phyloP scores from a whole-genome alignment of 2,888 invertebrate species.

The Polydrusus cervinus region DNA sequence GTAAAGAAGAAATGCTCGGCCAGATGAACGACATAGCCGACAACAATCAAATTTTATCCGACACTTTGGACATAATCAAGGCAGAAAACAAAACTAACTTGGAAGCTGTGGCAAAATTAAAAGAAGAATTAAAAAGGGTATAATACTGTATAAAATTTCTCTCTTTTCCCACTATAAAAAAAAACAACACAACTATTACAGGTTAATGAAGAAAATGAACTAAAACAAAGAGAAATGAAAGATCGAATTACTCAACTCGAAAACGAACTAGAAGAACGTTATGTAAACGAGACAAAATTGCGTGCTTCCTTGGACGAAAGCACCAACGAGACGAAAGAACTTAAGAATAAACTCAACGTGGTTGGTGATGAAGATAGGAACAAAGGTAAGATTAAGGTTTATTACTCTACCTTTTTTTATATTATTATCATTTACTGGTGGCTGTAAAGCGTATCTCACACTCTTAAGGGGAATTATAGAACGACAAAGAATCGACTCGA shows the following conservation, averaged over 20 bases:
- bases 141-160: background rate
- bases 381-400: no score
- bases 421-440: no score
- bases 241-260: slow-evolving; percentile 16
- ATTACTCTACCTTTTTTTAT: no score
- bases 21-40: slow-evolving; percentile 36
- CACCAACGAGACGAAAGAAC: slow-evolving; percentile 1
- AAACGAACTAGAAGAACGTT: slow-evolving; percentile 34
- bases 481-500: no score
- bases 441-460: background rate
- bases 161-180: background rate
- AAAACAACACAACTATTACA: background rate
- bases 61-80: slow-evolving; percentile 38
- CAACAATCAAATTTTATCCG: slow-evolving; percentile 42
- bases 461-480: background rate
- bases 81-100: slow-evolving; percentile 49
- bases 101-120: slow-evolving; percentile 27
- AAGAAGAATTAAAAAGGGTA: slow-evolving; percentile 38
- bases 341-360: slow-evolving; percentile 16
- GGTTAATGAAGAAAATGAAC: slow-evolving; percentile 35
- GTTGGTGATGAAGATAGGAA: slow-evolving; percentile 20
- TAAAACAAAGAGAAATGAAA: background rate
- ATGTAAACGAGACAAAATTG: slow-evolving; percentile 11
- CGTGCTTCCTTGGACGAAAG: background rate
- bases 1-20: slow-evolving; percentile 13